These are phyloP conservation scores for Diplosoma virens DNA, from an alignment of 23 tunicate species.

Conservation along the genomic window DNA sequence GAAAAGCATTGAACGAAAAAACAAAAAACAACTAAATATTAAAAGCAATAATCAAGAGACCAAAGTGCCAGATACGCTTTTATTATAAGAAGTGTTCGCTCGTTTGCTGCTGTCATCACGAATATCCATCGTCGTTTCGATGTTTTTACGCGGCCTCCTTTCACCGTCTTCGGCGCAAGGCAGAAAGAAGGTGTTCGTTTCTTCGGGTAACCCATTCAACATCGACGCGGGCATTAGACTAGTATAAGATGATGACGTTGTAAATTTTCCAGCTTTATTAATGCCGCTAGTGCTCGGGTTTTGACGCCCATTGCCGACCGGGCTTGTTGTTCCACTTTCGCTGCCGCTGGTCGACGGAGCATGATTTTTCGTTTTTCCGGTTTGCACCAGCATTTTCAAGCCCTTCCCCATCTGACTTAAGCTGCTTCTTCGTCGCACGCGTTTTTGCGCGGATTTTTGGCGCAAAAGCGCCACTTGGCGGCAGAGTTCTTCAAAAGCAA, in stretches of 20 bases:
- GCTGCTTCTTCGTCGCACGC: constrained; percentile 78
- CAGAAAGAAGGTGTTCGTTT: not conserved
- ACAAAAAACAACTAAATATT: not conserved
- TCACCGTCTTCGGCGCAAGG: not conserved
- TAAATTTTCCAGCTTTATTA: constrained; percentile 17
- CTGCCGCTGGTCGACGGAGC: constrained; percentile 3
- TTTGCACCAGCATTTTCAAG: constrained; percentile 72
- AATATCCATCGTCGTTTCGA: constrained; percentile 1
- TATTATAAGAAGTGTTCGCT: not conserved
- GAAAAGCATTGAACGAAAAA: not conserved
- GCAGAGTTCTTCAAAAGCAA: constrained; percentile 86
- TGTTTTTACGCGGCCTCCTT: not conserved
- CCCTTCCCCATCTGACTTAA: constrained; percentile 71
- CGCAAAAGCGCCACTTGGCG: constrained; percentile 71
- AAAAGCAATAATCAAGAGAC: constrained; percentile 1
- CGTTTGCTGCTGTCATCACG: constrained; percentile 12
- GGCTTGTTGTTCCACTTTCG: constrained; percentile 33
- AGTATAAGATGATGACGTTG: constrained; percentile 48
- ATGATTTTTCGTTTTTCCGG: constrained; percentile 57
- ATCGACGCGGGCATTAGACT: constrained; percentile 55
- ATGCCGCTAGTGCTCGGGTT: constrained; percentile 1
- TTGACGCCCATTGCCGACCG: constrained; percentile 29
- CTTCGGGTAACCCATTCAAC: constrained; percentile 57
- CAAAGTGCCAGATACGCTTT: not conserved
- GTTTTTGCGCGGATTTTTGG: constrained; percentile 47